Base-by-base conservation (phyloP, 2,797 vertebrate genomes). In the Crenichthys baileyi region DNA sequence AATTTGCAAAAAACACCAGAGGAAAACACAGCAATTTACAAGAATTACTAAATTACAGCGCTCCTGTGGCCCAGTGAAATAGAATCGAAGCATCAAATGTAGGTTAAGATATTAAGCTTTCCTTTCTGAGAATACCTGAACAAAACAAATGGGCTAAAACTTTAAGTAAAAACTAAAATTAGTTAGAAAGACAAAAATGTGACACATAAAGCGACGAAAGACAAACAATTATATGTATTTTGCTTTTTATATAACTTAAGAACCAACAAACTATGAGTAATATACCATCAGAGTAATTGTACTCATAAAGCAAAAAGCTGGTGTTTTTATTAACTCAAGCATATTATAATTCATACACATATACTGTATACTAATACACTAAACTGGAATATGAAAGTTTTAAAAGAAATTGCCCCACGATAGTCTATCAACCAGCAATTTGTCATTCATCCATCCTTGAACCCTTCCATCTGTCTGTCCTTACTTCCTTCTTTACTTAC, bases 1-100 rank as follows among this genome's bases (percentile, higher is more conserved):
- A 87, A 51, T 91, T 87, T 83, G 91, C 90, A 90, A 91, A 87
- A 83, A 77, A 84, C 80, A 81, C 87, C 55, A 81, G 81, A 88
- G 85, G 81, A 88, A 88, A 83, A 84, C 29, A 31, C 88, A 81
- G 85, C 85, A 88, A 85, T 88, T 92, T 89, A 79, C 72, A 86
- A 82, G 80, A 88, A 86, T 77, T 82, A 70, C 75, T 48, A 76
- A 90, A 78, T 84, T 80, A 76, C 87, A 90, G 81, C 46, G 60
- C 65, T 87, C 51, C 81, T 26, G 1, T 82, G 82, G 55, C 78
- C 24, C 71, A 77, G 61, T 77, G 55, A 71, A 76, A 76, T 76
- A 82, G 48, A 79, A 76, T 60, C 63, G 72, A 84, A 36, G 71
- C 70, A 73, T 87, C 67, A 46, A 79, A 41, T 58, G 65, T 70